A percentile compares a stretch with the other conserved stretches of the same genome.
These are phyloP conservation scores for Cebidichthys violaceus DNA, from an alignment of 2,113 vertebrate genomes.

Conservation along the genomic window DNA sequence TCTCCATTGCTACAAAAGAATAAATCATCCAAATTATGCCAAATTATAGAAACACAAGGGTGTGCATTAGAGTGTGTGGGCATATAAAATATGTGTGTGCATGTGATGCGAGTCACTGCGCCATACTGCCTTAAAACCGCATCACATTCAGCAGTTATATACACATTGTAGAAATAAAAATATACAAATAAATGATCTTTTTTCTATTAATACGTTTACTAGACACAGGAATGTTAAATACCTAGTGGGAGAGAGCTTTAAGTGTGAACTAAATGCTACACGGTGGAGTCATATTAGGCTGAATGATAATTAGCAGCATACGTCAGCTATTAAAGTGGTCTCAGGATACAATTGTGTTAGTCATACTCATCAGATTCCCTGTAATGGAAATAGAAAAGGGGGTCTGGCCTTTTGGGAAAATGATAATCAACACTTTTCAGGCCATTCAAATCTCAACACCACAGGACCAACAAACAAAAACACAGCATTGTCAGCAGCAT, in stretches of 20 bases:
- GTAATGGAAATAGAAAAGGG: neutral
- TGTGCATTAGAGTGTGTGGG: conserved; percentile 23
- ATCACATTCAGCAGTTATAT: neutral
- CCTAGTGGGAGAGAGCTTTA: neutral
- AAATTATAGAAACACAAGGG: conserved; percentile 65
- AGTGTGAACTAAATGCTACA: neutral
- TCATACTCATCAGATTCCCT: neutral
- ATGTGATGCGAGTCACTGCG: neutral
- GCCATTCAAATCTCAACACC: neutral
- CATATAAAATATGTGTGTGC: neutral
- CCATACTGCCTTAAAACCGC: neutral
- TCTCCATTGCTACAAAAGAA: conserved; percentile 83
- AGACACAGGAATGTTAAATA: neutral
- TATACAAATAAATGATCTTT: conserved; percentile 5
- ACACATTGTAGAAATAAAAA: neutral
- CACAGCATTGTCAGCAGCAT: neutral
- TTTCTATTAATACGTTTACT: neutral
- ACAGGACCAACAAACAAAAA: neutral
- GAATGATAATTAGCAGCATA: conserved; percentile 17
- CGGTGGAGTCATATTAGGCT: neutral
- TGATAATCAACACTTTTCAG: neutral
- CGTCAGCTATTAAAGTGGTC: neutral
- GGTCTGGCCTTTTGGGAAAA: neutral
- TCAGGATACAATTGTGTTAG: neutral
- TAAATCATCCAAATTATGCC: conserved; percentile 80